Base-by-base conservation (phyloP, 2,888 invertebrate genomes). In the Cephus sareptanus region DNA sequence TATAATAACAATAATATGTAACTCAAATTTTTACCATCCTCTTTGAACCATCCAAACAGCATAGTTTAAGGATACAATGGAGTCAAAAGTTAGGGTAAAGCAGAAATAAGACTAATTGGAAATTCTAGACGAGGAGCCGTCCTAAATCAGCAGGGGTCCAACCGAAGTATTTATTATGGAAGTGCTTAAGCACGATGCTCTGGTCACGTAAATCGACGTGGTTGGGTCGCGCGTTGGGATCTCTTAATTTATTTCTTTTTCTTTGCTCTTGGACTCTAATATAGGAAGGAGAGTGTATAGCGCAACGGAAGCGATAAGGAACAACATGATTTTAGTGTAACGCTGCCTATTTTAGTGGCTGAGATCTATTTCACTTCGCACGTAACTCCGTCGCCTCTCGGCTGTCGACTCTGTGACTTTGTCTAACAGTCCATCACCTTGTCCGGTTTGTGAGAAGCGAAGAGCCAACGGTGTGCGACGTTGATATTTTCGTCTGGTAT, bases 351-450 rank as follows among this genome's bases (percentile, higher is more conserved):
- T 56, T 56, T 56, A 56, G 40, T 56, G 40, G 2, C 40, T 23
- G 81, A 31, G 81, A 76, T 85, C 89, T 90, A 90, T 90, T 90
- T 90, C 86, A 85, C 85, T 84, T 85, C 84, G 83, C 84, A 84
- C 86, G 84, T 85, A 87, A 87, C 84, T 86, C 87, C 83, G 88
- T 91, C 91, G 88, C 84, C 85, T 88, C 75, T 35, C 84, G 81
- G 81, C 84, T 87, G 88, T 88, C 86, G 88, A 85, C 87, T 87
- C 87, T 84, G 80, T 84, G 86, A 85, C 85, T 86, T 80, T 82
- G 85, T 84, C 84, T 85, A 88, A 89, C 90, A 85, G 88, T 90
- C 87, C 88, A 89, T 90, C 90, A 89, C 88, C 88, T 85, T 85
- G 79, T 82, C 81, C 81, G 70, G 73, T 84, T 80, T 83, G 82